Evolutionary conservation across 2,113 vertebrate genomes (phyloP), one percentile per base, ranked within the genome.

Genomic region (Erpornis zantholeuca): DNA sequence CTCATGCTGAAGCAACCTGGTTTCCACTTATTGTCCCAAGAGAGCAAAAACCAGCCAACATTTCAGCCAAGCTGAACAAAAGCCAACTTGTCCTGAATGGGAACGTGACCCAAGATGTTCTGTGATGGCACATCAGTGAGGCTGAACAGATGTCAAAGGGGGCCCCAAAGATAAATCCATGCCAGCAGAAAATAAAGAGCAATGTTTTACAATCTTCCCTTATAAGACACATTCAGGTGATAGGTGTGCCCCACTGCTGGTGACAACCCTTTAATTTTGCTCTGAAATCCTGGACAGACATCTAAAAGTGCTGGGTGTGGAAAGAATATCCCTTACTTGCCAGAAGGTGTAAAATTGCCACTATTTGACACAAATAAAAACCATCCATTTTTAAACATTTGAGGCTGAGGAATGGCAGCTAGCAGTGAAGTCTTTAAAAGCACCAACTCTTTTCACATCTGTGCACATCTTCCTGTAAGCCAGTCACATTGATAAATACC

Each of bases 311-410:
- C 0, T 66, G 16, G 27, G 5, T 35, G 4, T 24, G 11, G 24
- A 87, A 73, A 71, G 40, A 27, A 16, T 38, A 60, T 18, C 21
- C 12, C 29, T 47, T 29, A 15, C n/a, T 61, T 33, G 7, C 23
- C 33, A 27, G 14, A 53, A 82, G 25, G 2, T 50, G 27, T n/a
- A 9, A 15, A 86, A 61, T 20, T 57, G 21, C 22, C 28, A 35
- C 20, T 36, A 23, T 29, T 50, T 38, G 40, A 68, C 27, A 71
- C 11, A 44, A 80, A 57, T 18, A 6, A 69, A 83, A 83, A 14
- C 0, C 2, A 4, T 3, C 6, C 2, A 3, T 47, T 88, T 72
- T 42, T 4, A 50, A 77, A 45, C 21, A 53, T 23, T 27, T 65
- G 36, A 77, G 50, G 20, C 36, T 49, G 28, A 3, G 16, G 14